Conservation (phyloP, 2,113 vertebrate genomes). For the Fulmarus glacialis region DNA sequence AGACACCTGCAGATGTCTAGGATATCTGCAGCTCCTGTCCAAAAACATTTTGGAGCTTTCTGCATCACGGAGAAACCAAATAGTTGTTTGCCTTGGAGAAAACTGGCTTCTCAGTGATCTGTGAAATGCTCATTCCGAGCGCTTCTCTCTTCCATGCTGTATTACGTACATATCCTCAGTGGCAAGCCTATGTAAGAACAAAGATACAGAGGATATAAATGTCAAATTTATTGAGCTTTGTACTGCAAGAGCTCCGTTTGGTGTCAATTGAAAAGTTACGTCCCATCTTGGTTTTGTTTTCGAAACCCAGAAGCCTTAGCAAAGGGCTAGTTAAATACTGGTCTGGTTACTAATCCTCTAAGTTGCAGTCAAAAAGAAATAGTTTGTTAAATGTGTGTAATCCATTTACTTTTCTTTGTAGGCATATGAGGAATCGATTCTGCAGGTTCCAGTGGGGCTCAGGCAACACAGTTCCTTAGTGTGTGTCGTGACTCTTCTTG, state of each 20-base stretch:
- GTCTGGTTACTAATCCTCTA: background rate
- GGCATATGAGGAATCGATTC: constrained; percentile 44
- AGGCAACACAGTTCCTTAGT: constrained; percentile 73
- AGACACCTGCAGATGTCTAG: background rate
- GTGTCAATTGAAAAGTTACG: background rate
- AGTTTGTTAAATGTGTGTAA: background rate
- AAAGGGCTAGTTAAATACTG: background rate
- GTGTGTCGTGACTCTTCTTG: constrained; percentile 81
- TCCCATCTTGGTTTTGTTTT: background rate
- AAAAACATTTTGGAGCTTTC: background rate
- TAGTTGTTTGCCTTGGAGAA: background rate
- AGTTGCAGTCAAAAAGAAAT: background rate
- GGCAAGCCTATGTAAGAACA: background rate
- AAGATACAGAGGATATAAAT: background rate
- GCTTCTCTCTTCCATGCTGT: background rate
- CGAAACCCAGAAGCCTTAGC: background rate
- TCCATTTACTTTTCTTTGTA: constrained; percentile 26
- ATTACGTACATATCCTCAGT: fast-evolving
- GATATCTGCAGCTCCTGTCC: background rate
- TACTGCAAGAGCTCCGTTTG: background rate
- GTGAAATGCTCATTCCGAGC: background rate
- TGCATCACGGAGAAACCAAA: background rate
- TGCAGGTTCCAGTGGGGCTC: constrained; percentile 87
- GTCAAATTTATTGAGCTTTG: background rate
- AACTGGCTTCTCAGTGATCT: background rate